Base-by-base conservation (phyloP, 30 jellyfish, hydroid and myxozoan species). In the Catostylus mosaicus region DNA sequence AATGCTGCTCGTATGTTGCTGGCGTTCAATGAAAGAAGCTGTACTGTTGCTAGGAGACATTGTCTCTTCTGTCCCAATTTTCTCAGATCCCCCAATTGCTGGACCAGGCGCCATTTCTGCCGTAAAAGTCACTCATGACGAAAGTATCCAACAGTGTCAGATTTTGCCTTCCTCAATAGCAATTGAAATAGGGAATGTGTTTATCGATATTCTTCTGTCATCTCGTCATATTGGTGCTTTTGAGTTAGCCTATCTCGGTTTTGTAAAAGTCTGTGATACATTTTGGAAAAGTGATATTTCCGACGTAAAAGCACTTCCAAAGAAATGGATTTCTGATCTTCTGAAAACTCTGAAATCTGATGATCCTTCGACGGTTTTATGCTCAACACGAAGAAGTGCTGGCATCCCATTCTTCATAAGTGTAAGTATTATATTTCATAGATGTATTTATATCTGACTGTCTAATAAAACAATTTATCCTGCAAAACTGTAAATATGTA, bases 11-110 rank as follows among this genome's bases (percentile, higher is more conserved):
- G 95, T 82, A 24, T 92, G 98, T 71, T 92, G 98, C 64, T 92
- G 98, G 98, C 85, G 98, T 29, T 85, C 98, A 16, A 92, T 92
- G 98, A 92, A 92, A 59, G 98, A 92, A 81, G 87, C 90, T 43
- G 89, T 77, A 18, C 67, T 92, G 61, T 32, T 92, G 64, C 77
- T 92, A 33, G 96, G 96, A 1, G 87, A 85, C 54, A 73, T 90
- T 57, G 95, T 79, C 24, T 50, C 91, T 0, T 54, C 48, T 78
- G 23, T 69, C 59, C 85, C 97, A n/a, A 56, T 78, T 35, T 77
- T 18, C 27, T 36, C 59, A 0, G 80, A 33, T 6, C 59, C 80
- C 18, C 66, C 35, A 46, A 3, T n/a, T 34, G 38, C 19, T 18
- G 56, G 10, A 8, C 70, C 20, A 22, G 63, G 19, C 64, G 38